Percentiles rank a stretch among this genome's conserved stretches.
phyloP scores from a whole-genome alignment of 2,888 invertebrate genomes.

The Dicycla oo region DNA sequence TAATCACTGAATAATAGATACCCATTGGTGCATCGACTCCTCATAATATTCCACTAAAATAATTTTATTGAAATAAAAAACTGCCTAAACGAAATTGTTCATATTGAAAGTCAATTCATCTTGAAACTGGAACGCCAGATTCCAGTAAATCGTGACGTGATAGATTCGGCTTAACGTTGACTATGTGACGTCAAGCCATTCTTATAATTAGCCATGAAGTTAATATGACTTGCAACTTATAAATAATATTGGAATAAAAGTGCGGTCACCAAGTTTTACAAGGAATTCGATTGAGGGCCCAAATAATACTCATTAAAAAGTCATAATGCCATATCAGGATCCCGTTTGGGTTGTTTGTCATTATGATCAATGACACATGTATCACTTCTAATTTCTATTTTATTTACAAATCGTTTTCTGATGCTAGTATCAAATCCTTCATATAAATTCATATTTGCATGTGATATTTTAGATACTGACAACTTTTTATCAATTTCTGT shows the following conservation, averaged over 20 bases:
- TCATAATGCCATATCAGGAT: not conserved
- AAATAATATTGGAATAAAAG: slow-evolving; percentile 25
- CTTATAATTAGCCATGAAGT: slow-evolving; percentile 44
- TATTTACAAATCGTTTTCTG: not conserved
- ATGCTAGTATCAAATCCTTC: not conserved
- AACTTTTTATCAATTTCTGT: not conserved
- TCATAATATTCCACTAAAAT: not conserved
- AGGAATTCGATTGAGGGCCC: slow-evolving; percentile 22
- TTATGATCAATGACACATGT: not conserved
- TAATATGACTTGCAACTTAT: slow-evolving; percentile 47
- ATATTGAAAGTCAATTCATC: slow-evolving; percentile 21
- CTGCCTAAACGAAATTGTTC: not conserved
- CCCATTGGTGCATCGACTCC: not conserved
- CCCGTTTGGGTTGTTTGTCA: slow-evolving; percentile 7
- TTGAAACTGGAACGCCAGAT: slow-evolving; percentile 33
- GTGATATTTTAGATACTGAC: not conserved
- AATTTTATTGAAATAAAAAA: not conserved
- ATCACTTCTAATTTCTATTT: not conserved
- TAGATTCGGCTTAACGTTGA: slow-evolving; percentile 15
- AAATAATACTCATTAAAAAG: slow-evolving; percentile 29
- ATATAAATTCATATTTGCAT: too few relatives aligned
- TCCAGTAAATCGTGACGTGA: slow-evolving; percentile 43
- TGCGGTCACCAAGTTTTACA: slow-evolving; percentile 29
- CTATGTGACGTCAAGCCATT: slow-evolving; percentile 46
- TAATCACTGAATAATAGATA: not conserved